Evolutionary conservation across 1,140 invertebrate species (phyloP), one percentile per base, ranked within the genome.

Genomic region (Tribolium madens): DNA sequence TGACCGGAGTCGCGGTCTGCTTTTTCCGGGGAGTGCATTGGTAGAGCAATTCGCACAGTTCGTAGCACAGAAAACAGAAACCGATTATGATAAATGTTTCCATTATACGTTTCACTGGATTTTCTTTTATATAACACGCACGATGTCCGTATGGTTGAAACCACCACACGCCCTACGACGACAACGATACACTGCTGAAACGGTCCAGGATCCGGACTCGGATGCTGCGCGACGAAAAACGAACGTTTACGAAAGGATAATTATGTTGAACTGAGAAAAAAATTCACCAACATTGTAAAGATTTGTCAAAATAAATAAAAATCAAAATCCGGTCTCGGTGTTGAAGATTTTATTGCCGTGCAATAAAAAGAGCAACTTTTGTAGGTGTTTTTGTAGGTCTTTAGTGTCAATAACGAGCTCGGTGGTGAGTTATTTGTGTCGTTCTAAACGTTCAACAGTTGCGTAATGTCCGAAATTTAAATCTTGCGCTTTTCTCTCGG

Each of bases 1-100:
- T 5, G n/a, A 9, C 33, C 36, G 42, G 9, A 15, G 52, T 50
- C 48, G 15, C 14, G 72, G 57, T 72, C 70, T 75, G 72, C 69
- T 74, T 75, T 75, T 78, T 57, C 9, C 21, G 18, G 0, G 42
- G 78, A 68, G 72, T 79, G 78, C 83, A 85, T 76, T 85, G 82
- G 75, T 83, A 79, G 15, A 85, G 71, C 50, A 89, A 81, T 60
- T 89, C 87, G 78, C 88, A 89, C 74, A 89, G 83, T 82, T 89
- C 88, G 78, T 89, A 89, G 78, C 89, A 89, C 68, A 89, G 80
- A 71, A 89, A 85, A 82, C 87, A 89, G 60, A 89, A 87, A 10
- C 89, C 88, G 60, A 89, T 83, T 64, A 89, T 87, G 46, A 89
- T 81, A 64, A 89, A 88, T 60, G 88, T 89, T 86, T 89, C 88